phyloP scores from a whole-genome alignment of 2,888 invertebrate genomes.

The Epirrita christyi region DNA sequence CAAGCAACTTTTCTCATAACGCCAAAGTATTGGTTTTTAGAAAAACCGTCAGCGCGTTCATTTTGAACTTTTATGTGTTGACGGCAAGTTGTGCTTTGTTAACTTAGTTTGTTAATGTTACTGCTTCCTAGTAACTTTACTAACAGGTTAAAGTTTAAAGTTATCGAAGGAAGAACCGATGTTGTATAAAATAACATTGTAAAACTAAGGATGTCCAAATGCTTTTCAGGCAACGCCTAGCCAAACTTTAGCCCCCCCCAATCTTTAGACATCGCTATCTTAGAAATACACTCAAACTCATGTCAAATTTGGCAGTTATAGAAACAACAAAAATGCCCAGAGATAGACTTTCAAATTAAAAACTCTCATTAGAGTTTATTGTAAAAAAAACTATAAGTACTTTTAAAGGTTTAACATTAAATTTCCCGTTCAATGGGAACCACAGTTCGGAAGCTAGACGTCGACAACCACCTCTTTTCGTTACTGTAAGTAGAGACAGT shows the following conservation, averaged over 20 bases:
- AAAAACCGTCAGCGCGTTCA: conserved; percentile 12
- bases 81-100: conserved; percentile 8
- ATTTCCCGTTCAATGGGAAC: too few relatives aligned
- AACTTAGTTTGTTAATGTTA: conserved; percentile 14
- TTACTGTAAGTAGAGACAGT: background rate
- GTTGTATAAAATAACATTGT: conserved; percentile 3
- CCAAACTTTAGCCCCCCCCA: too few relatives aligned
- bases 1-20: conserved; percentile 16
- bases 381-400: too few relatives aligned
- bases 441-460: background rate
- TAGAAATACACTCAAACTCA: too few relatives aligned
- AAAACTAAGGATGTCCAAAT: too few relatives aligned
- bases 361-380: too few relatives aligned
- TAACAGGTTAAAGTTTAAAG: conserved; percentile 12
- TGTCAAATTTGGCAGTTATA: too few relatives aligned
- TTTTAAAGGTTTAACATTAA: too few relatives aligned
- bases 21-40: conserved; percentile 14
- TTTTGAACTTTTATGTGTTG: conserved; percentile 21
- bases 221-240: background rate
- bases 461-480: background rate
- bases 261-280: too few relatives aligned
- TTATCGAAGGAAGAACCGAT: conserved; percentile 1
- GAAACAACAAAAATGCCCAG: too few relatives aligned
- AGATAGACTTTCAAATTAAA: too few relatives aligned
- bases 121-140: conserved; percentile 9